Evolutionary conservation across 2,888 invertebrate species (phyloP), one percentile per base, ranked within the genome.

Genomic region (Nysson spinosus): DNA sequence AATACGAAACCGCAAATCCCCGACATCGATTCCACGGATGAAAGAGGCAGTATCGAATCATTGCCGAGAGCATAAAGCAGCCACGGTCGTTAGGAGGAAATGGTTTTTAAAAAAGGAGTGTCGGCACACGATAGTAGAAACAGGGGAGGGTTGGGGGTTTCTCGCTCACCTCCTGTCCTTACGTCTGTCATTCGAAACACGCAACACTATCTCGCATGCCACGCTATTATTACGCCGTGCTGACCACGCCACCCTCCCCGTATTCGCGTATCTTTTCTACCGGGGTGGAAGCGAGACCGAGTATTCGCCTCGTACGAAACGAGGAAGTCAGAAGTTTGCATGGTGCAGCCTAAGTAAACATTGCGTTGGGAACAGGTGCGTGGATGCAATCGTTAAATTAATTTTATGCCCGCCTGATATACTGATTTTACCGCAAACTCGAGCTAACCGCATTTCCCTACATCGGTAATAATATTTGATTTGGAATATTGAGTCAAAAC

Each of bases 121-220:
- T 71, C 72, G 55, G 77, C 56, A 64, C 30, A n/a, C n/a, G n/a
- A n/a, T n/a, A 58, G 16, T 19, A 51, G 35, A 34, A 43, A 28
- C 46, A 30, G 40, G 35, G 34, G 39, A 32, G 35, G 60, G 28
- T 26, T 35, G 42, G 57, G 57, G 65, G 63, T 63, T 68, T 64
- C 75, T 80, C 84, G 83, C 81, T 84, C 75, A 69, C 81, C 84
- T 84, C 81, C 82, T 83, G 84, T 81, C 81, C 78, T 72, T 79
- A 77, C 78, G 82, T 80, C 82, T 84, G 83, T 85, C 85, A 83
- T 79, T 82, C 79, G 52, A 64, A 75, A 80, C 85, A 85, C 84
- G 85, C 85, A 83, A 84, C 77, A 42, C 43, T 66, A 60, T 49
- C 64, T 80, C 77, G 77, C 83, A 79, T 78, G 82, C 78, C 80